phyloP scores from a whole-genome alignment of 2,888 invertebrate species.

The Diploptera punctata region DNA sequence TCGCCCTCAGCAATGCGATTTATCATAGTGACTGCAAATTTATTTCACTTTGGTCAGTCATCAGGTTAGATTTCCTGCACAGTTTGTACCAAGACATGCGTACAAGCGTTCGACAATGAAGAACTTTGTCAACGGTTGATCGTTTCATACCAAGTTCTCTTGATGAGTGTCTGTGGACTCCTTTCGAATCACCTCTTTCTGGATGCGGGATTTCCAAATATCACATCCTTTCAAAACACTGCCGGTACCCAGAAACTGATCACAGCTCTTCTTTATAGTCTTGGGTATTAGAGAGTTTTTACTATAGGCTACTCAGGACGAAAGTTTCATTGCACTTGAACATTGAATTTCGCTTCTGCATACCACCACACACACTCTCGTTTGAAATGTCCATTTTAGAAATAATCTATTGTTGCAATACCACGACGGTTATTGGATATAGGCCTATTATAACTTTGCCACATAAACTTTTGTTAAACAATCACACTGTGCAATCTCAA shows the following conservation, averaged over 20 bases:
- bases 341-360: background rate
- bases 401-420: background rate
- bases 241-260: background rate
- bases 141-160: background rate
- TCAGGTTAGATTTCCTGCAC: background rate
- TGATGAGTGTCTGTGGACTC: background rate
- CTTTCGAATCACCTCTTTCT: background rate
- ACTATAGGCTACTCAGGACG: too few species aligned
- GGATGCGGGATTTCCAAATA: too few species aligned
- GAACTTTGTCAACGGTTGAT: background rate
- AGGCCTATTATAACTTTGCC: background rate
- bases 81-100: background rate
- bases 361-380: background rate
- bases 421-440: background rate
- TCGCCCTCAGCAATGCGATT: too few species aligned
- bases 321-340: background rate
- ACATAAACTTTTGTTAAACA: background rate
- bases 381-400: background rate
- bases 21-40: too few species aligned
- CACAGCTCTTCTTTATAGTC: background rate
- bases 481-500: background rate
- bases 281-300: background rate
- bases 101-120: background rate
- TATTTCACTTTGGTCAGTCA: background rate
- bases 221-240: slow-evolving; percentile 2